Conservation (phyloP, 2,113 vertebrate genomes). For the Sitta europaea region DNA sequence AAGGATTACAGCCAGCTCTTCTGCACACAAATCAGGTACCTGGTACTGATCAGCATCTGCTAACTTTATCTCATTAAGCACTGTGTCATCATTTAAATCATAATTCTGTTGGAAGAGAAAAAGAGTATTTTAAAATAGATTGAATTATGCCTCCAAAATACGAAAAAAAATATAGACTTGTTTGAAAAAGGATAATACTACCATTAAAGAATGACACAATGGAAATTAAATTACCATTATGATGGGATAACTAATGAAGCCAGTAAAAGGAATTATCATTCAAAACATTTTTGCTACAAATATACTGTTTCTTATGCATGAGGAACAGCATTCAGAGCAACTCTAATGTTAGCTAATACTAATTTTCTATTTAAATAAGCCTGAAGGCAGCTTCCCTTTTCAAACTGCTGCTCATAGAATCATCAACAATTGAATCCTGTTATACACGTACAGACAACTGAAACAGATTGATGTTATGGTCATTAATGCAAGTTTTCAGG, state of each 20-base stretch:
- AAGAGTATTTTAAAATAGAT: neutral
- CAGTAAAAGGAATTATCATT: neutral
- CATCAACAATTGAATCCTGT: neutral
- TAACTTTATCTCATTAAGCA: conserved; percentile 86
- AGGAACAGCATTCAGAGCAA: neutral
- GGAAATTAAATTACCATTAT: neutral
- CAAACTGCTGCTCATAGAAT: neutral
- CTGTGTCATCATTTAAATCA: conserved; percentile 86
- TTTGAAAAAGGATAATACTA: neutral
- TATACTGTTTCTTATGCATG: neutral
- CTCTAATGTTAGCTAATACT: neutral
- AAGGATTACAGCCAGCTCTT: conserved; percentile 93
- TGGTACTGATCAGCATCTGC: conserved; percentile 80
- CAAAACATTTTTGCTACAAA: neutral
- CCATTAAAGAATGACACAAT: neutral
- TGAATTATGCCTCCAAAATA: neutral
- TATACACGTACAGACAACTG: neutral
- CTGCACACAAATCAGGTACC: conserved; percentile 86
- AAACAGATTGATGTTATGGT: neutral
- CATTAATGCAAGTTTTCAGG: neutral
- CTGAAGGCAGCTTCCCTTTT: neutral
- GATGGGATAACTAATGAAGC: neutral
- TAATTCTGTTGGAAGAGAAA: conserved; percentile 76
- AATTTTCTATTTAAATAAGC: neutral
- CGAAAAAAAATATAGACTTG: neutral